Percentiles rank a stretch among this genome's conserved stretches.
Evolutionary conservation across 2,888 invertebrate species (phyloP).

Genomic region (Hyles lineata): DNA sequence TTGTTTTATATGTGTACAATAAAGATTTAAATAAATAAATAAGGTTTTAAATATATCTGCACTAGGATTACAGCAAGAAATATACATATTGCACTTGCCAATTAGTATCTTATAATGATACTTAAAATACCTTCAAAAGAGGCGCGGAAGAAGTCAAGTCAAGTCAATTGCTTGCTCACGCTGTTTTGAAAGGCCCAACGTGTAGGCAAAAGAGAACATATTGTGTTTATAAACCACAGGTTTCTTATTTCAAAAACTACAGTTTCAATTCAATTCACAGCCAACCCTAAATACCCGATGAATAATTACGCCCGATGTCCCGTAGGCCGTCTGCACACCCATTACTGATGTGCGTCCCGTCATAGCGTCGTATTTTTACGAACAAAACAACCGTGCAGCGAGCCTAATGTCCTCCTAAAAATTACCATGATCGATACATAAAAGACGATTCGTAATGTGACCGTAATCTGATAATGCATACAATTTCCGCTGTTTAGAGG

Average conservation of each 20-base stretch:
- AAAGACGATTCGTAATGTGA: conserved; percentile 46
- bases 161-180: too few species aligned
- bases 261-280: conserved; percentile 27
- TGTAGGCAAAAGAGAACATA: too few species aligned
- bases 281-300: conserved; percentile 59
- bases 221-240: too few species aligned
- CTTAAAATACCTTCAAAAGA: too few species aligned
- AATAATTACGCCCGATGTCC: conserved; percentile 65
- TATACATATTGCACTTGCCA: too few species aligned
- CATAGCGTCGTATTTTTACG: conserved; percentile 45
- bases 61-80: too few species aligned
- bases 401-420: conserved; percentile 32
- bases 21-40: too few species aligned
- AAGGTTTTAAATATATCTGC: too few species aligned
- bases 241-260: not conserved
- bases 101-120: too few species aligned
- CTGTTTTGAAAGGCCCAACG: too few species aligned
- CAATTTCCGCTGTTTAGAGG: conserved; percentile 57
- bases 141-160: too few species aligned
- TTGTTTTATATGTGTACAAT: too few species aligned
- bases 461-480: conserved; percentile 67
- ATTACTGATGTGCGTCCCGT: conserved; percentile 61
- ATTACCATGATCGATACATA: conserved; percentile 48
- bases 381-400: conserved; percentile 34
- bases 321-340: conserved; percentile 49